phyloP scores from a whole-genome alignment of 2,797 vertebrate species.

The Novumbra hubbsi region DNA sequence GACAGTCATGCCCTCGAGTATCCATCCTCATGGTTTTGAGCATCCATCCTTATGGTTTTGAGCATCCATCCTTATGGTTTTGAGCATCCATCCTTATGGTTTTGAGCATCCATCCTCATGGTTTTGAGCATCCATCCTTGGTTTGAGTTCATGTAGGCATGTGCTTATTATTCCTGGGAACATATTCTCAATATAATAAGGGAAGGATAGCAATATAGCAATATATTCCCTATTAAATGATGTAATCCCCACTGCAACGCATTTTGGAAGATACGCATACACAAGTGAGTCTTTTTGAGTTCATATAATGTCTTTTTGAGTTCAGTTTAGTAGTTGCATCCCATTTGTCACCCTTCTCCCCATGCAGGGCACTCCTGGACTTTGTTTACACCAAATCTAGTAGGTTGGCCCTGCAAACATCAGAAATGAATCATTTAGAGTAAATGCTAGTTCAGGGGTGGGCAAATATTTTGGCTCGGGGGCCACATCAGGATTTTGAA shows the following conservation, averaged over 20 bases:
- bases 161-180: not conserved
- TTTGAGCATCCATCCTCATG: not conserved
- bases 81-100: not conserved
- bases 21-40: not conserved
- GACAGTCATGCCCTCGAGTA: not conserved
- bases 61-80: not conserved
- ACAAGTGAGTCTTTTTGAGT: conserved; percentile 39
- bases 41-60: not conserved
- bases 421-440: not conserved
- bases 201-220: too few relatives aligned
- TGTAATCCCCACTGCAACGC: too few relatives aligned
- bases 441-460: too few relatives aligned
- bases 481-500: too few relatives aligned
- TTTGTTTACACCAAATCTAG: not conserved
- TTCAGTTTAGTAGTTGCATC: conserved; percentile 22
- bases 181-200: not conserved
- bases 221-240: not conserved
- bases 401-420: not conserved
- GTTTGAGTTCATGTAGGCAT: not conserved
- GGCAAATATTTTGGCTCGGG: too few relatives aligned
- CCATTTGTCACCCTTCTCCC: not conserved
- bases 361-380: not conserved
- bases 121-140: too few relatives aligned
- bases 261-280: too few relatives aligned
- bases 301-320: conserved; percentile 29